Evolutionary conservation across 2,888 invertebrate genomes (phyloP), one percentile per base, ranked within the genome.

Genomic region (Calephelis perditalis): DNA sequence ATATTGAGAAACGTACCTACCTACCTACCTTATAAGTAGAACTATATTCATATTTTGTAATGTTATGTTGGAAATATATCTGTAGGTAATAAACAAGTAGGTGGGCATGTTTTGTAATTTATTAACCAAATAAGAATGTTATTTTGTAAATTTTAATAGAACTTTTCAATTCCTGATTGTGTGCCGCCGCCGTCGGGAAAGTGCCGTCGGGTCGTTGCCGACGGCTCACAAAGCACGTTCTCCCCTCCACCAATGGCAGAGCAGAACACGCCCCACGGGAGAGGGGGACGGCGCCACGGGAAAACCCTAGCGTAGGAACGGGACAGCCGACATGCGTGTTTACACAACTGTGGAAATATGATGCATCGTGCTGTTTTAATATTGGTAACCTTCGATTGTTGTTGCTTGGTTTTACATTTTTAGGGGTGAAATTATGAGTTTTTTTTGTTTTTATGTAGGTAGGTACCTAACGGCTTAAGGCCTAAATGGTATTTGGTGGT

Each of bases 291-390:
- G 55, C 64, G 12, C 63, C 78, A 78, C 64, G 75, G 73, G 84
- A 69, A 85, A 84, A 86, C 60, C 75, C 1, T 9, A 47, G 59
- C 45, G 77, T 9, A 5, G 64, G 78, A 84, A 57, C 67, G 73
- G 67, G 82, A 83, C 65, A 63, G 73, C 71, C 62, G 68, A 69
- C 68, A 74, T 79, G 85, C 86, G 84, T 88, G 84, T 84, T 82
- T 81, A 79, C 80, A 81, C 77, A 75, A 76, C 76, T 80, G 82
- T 83, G 81, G 85, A 83, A 87, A 84, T 85, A 86, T 86, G 88
- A 88, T 89, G 87, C 89, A 89, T 86, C 81, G 80, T 83, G 85
- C 84, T 88, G 85, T 88, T 86, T 85, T 82, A 86, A 79, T 86
- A 88, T 86, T 83, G 79, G 81, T 84, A 82, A 80, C 83, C 81